These are phyloP conservation scores for Drosophila dunni DNA, from an alignment of 1,140 invertebrate genomes.

Conservation along the genomic window DNA sequence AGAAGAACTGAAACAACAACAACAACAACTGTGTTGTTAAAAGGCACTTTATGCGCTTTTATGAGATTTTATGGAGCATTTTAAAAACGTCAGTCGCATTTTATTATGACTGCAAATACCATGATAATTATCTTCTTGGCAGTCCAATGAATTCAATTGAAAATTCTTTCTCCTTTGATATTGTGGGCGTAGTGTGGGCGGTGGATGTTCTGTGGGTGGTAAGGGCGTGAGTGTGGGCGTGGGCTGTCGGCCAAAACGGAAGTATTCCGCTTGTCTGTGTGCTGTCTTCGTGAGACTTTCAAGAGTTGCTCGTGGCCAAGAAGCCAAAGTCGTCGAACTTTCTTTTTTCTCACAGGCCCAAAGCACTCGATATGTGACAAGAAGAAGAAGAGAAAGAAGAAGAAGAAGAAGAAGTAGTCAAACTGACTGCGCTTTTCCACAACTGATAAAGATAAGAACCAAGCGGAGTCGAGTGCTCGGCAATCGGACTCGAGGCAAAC, in stretches of 20 bases:
- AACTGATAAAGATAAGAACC: slow-evolving; percentile 79
- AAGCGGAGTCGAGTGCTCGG: slow-evolving; percentile 62
- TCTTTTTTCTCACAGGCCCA: neutral
- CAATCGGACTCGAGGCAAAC: slow-evolving; percentile 60
- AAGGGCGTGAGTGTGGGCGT: slow-evolving; percentile 7
- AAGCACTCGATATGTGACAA: slow-evolving; percentile 69
- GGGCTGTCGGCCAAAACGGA: slow-evolving; percentile 39
- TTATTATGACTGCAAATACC: slow-evolving; percentile 42
- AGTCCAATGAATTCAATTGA: slow-evolving; percentile 77
- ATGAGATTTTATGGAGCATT: slow-evolving; percentile 76
- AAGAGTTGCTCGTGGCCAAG: slow-evolving; percentile 24
- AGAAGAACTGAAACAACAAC: slow-evolving; percentile 27
- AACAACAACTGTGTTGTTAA: slow-evolving; percentile 55
- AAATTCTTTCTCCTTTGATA: slow-evolving; percentile 54
- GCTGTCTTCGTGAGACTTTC: slow-evolving; percentile 11
- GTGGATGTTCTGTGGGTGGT: neutral
- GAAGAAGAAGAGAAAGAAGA: slow-evolving; percentile 41
- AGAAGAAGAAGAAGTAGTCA: slow-evolving; percentile 30
- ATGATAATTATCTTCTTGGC: slow-evolving; percentile 71
- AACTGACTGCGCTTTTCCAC: slow-evolving; percentile 69
- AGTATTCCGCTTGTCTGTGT: slow-evolving; percentile 22
- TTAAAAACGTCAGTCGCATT: slow-evolving; percentile 59
- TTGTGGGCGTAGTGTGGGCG: slow-evolving; percentile 3
- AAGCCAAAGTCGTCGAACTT: slow-evolving; percentile 25
- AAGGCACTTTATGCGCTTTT: slow-evolving; percentile 73